Base-by-base conservation (phyloP, 2,888 invertebrate species). In the Anaspis maculata region DNA sequence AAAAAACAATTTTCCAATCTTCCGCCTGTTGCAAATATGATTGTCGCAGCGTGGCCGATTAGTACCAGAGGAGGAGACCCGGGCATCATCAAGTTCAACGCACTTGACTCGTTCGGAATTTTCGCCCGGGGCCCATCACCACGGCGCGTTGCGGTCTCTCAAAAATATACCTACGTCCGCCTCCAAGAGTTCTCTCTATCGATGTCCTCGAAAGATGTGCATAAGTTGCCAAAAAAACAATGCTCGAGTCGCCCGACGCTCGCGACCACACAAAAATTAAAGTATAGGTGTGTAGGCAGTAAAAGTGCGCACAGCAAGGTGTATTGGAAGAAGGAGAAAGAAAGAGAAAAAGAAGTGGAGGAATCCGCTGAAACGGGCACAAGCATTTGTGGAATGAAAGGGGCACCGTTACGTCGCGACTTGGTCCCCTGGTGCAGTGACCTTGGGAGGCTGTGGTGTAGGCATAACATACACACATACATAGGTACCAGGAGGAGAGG, bases 351-450 rank as follows among this genome's bases (percentile, higher is more conserved):
- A n/a, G n/a, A n/a, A n/a, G n/a, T n/a, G n/a, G n/a, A n/a, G n/a
- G n/a, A n/a, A n/a, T n/a, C n/a, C n/a, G n/a, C n/a, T n/a, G n/a
- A 41, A 45, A 45, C 26, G 39, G 43, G 37, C 41, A 33, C 43
- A 48, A 46, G 34, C 44, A 51, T n/a, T 45, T 46, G 36, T 32
- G 49, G 49, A 51, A 51, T 51, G 48, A 45, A 31, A 39, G 36
- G 42, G 31, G 39, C 41, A 51, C 51, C 48, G 51, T 51, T 51
- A 51, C 37, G 30, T 32, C 34, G 38, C 42, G 40, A n/a, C n/a
- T n/a, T n/a, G n/a, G n/a, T n/a, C 39, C 37, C 39, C 36, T 46
- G 39, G 51, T 49, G 48, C 49, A 51, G 49, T 49, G 46, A 51
- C 51, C 51, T 51, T 51, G 49, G 34, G 40, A 46, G 33, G 37